Evolutionary conservation across 1,140 invertebrate genomes (phyloP).

Genomic region (Drosophila lini): DNA sequence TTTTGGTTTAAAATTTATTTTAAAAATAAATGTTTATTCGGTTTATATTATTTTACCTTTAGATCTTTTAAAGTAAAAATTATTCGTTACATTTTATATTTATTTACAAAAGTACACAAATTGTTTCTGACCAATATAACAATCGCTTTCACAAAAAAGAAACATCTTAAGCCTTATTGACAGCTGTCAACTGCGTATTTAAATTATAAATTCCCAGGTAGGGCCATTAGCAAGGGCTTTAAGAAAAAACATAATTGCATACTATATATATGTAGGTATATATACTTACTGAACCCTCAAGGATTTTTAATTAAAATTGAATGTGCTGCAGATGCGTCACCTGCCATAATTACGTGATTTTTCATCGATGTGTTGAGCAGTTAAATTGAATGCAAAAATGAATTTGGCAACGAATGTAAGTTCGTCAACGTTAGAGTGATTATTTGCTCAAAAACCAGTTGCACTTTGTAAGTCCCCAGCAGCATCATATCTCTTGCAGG

Average conservation of each 20-base stretch:
- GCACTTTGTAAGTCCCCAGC: not conserved
- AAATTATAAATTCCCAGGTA: not conserved
- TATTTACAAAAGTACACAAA: not conserved
- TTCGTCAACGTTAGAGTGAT: not conserved
- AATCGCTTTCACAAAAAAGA: too few relatives aligned
- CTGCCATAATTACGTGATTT: not conserved
- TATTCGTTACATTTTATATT: not conserved
- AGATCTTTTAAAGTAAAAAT: not conserved
- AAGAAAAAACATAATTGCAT: not conserved
- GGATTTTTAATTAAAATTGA: not conserved
- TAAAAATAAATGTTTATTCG: too few relatives aligned
- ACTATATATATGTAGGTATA: too few relatives aligned
- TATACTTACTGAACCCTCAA: too few relatives aligned
- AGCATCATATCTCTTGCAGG: not conserved
- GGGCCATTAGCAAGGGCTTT: not conserved
- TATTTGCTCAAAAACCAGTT: not conserved
- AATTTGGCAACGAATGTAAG: not conserved
- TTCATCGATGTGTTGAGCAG: not conserved
- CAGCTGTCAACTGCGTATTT: not conserved
- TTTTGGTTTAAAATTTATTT: too few relatives aligned
- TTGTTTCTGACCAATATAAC: too few relatives aligned
- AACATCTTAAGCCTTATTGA: not conserved
- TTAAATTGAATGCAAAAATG: not conserved
- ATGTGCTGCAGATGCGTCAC: not conserved
- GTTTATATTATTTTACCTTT: not conserved